These are phyloP conservation scores for Macroglossus sobrinus DNA, from an alignment of 2,113 vertebrate species.

Conservation along the genomic window DNA sequence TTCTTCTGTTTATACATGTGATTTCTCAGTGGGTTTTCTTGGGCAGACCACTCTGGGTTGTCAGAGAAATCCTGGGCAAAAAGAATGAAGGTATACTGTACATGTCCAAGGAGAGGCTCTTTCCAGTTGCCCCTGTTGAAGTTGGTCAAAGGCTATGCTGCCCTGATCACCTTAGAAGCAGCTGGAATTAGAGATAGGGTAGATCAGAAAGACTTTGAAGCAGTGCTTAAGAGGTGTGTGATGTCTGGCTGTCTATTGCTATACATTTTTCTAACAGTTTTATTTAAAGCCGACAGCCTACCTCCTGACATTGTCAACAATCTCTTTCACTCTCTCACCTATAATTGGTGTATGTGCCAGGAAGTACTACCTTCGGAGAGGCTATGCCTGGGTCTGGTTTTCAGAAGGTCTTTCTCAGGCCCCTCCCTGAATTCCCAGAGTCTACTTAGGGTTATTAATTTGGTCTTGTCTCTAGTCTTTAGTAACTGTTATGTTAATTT, in stretches of 20 bases:
- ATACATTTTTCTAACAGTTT: not conserved
- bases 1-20: not conserved
- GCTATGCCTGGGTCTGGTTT: not conserved
- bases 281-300: not conserved
- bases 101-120: not conserved
- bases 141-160: not conserved
- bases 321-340: not conserved
- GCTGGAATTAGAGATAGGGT: not conserved
- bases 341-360: not conserved
- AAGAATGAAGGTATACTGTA: not conserved
- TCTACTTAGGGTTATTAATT: not conserved
- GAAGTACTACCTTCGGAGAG: not conserved
- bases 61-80: not conserved
- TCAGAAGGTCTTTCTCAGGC: not conserved
- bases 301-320: not conserved
- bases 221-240: not conserved
- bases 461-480: not conserved
- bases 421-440: not conserved
- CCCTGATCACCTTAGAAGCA: not conserved
- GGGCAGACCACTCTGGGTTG: not conserved
- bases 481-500: not conserved
- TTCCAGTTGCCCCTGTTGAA: not conserved
- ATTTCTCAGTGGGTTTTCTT: not conserved
- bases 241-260: no score
- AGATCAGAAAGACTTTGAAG: not conserved